Evolutionary conservation across 1,140 invertebrate genomes (phyloP), one percentile per base, ranked within the genome.

Genomic region (Sinonovacula constricta): DNA sequence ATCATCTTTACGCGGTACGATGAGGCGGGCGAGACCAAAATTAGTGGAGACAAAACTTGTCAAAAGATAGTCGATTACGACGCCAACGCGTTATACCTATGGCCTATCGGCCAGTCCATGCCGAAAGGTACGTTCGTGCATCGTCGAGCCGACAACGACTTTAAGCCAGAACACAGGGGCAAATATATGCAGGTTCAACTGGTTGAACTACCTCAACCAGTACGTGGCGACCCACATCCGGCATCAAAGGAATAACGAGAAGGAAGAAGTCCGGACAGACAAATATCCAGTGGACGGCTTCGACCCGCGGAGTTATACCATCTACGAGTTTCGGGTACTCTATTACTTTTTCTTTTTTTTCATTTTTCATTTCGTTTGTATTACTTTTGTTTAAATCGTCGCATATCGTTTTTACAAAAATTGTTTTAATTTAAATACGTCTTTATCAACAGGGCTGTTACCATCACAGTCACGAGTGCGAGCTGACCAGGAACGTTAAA

Each of bases 361-460:
- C n/a, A n/a, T n/a, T n/a, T n/a, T n/a, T n/a, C n/a, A n/a, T n/a
- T n/a, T n/a, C n/a, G n/a, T n/a, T n/a, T n/a, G n/a, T n/a, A n/a
- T n/a, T n/a, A n/a, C n/a, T n/a, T n/a, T n/a, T n/a, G n/a, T n/a
- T n/a, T n/a, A n/a, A n/a, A n/a, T n/a, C n/a, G n/a, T n/a, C n/a
- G n/a, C n/a, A n/a, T n/a, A n/a, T n/a, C n/a, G n/a, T n/a, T n/a
- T n/a, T n/a, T n/a, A n/a, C n/a, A n/a, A n/a, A n/a, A n/a, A n/a
- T n/a, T n/a, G n/a, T n/a, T n/a, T n/a, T n/a, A n/a, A n/a, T n/a
- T n/a, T n/a, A n/a, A n/a, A n/a, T n/a, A n/a, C n/a, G n/a, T n/a
- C n/a, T n/a, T n/a, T n/a, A n/a, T n/a, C 67, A 78, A 34, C 69
- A 81, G 1, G 75, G 82, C 3, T 83, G 82, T 62, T 79, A 72